phyloP scores from a whole-genome alignment of 2,113 vertebrate genomes.

The Platysteira castanea region DNA sequence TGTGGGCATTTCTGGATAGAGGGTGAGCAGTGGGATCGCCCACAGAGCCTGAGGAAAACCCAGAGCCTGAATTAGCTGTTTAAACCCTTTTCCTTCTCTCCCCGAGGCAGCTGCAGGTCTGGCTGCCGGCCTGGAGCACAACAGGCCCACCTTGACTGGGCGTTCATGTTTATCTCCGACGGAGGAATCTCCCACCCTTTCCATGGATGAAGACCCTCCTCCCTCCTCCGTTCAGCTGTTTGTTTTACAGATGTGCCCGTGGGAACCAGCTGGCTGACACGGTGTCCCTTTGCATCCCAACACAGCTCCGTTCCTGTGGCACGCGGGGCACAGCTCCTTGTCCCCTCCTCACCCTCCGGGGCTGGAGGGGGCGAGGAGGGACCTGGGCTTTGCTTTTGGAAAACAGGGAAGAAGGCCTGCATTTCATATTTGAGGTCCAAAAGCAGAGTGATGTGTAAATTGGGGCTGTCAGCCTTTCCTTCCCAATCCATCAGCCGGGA shows the following conservation, averaged over 20 bases:
- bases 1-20: not conserved
- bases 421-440: no score
- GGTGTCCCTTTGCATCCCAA: not conserved
- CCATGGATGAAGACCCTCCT: not conserved
- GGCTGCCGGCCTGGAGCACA: not conserved
- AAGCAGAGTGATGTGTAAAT: not conserved
- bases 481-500: not conserved
- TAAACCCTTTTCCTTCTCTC: not conserved
- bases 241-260: fast-evolving
- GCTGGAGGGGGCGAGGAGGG: fast-evolving
- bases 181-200: not conserved
- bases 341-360: not conserved
- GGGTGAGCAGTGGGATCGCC: not conserved
- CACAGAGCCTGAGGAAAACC: not conserved
- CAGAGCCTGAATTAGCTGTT: not conserved
- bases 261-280: not conserved
- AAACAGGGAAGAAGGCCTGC: not conserved
- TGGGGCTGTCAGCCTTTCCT: not conserved
- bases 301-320: not conserved
- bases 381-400: not conserved
- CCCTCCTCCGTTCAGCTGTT: not conserved
- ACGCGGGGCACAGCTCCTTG: not conserved
- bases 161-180: fast-evolving
- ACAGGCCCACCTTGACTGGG: fast-evolving
- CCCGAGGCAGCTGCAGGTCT: not conserved